Base-by-base conservation (phyloP, 1,140 invertebrate genomes). In the Aphis gossypii region DNA sequence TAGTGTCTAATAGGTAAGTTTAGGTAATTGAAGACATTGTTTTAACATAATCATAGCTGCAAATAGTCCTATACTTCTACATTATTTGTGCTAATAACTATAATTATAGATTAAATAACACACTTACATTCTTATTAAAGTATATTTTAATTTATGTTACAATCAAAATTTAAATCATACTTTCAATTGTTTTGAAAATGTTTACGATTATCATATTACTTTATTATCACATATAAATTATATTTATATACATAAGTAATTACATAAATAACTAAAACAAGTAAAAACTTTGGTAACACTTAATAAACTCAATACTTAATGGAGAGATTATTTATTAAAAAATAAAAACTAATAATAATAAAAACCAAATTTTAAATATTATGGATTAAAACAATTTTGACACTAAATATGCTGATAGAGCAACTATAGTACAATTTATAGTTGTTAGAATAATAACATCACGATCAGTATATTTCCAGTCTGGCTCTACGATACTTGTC, bases 381-480 rank as follows among this genome's bases (percentile, higher is more conserved):
- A 30, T 20, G 35, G 44, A 38, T 93, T 83, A 93, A 93, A 93
- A 86, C 20, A 93, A 93, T 56, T 83, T 93, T 14, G 92, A 84
- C 1, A 93, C 35, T 76, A 93, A n/a, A 84, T 84, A 93, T 41
- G 76, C 82, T 41, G 92, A 93, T 23, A 93, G 2, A 41, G 82
- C 82, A 30, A 93, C 48, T 76, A 93, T 86, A 54, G 92, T 54
- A 56, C 92, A 93, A 93, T 93, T 93, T 44, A 93, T 93, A 56
- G 92, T 54, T 41, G 92, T 93, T 20, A 93, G 21, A n/a, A 93
- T n/a, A 93, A 93, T 56, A 54, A 93, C 35, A 93, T 93, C 92
- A 21, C 76, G 76, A 30, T 86, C 48, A 54, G 82, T 93, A 44
- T 93, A 93, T 54, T 93, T 93, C 92, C 76, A 93, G 23, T 86